A percentile compares a stretch with the other conserved stretches of the same genome.
Evolutionary conservation across 2,113 vertebrate genomes (phyloP).

Genomic region (Sylvilagus bachmani): DNA sequence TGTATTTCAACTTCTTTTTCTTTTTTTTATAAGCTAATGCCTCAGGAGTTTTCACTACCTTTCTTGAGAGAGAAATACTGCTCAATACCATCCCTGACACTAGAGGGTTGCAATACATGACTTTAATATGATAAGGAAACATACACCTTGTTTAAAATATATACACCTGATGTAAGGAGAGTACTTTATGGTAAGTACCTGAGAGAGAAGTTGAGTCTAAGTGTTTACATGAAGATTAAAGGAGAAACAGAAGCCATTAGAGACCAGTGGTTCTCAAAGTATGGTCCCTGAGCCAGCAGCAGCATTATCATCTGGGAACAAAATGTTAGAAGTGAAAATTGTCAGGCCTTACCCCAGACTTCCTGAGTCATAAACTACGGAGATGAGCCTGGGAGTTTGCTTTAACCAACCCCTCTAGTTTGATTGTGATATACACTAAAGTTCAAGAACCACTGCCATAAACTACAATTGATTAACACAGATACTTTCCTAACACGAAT

Average conservation of each 20-base stretch:
- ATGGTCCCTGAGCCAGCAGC: neutral
- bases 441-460: neutral
- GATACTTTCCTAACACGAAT: neutral
- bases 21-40: constrained; percentile 38
- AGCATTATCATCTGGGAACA: neutral
- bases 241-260: constrained; percentile 32
- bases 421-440: neutral
- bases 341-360: neutral
- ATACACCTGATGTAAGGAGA: constrained; percentile 41
- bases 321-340: constrained; percentile 51
- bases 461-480: neutral
- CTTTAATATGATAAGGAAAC: constrained; percentile 1
- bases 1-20: constrained; percentile 6
- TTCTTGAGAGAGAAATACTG: constrained; percentile 16
- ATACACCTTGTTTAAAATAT: constrained; percentile 53
- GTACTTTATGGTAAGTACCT: constrained; percentile 5
- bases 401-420: neutral
- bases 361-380: neutral
- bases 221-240: constrained; percentile 39
- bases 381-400: neutral
- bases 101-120: neutral
- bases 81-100: neutral
- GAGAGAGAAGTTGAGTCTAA: constrained; percentile 44
- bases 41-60: neutral
- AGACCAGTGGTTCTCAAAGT: constrained; percentile 15